Percentiles rank a stretch among this genome's conserved stretches.
Conservation (phyloP, 1,140 invertebrate genomes). For the Hydropsyche tenuis region DNA sequence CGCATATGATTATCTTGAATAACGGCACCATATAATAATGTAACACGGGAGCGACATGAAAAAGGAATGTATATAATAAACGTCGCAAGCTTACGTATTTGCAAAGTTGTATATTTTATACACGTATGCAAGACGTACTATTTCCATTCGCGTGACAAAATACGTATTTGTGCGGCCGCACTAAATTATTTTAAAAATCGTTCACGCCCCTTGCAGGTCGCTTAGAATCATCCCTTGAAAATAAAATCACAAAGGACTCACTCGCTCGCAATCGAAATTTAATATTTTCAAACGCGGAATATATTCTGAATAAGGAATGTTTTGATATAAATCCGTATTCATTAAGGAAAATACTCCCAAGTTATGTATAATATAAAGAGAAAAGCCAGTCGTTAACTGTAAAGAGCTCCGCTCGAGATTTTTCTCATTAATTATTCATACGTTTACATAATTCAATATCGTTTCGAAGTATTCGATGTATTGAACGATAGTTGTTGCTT, state of each 20-base stretch:
- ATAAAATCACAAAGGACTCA: no score
- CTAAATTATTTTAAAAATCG: constrained; percentile 21
- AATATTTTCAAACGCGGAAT: neutral
- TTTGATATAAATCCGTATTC: no score
- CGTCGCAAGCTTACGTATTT: constrained; percentile 3
- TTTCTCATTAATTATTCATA: no score
- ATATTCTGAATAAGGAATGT: no score
- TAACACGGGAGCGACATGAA: constrained; percentile 14
- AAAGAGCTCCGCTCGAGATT: no score
- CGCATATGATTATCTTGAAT: constrained; percentile 29
- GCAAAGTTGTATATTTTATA: neutral
- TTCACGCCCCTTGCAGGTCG: neutral
- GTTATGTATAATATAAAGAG: no score
- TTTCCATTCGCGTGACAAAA: constrained; percentile 24
- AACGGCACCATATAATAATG: constrained; percentile 21
- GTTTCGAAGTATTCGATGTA: no score
- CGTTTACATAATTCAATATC: no score
- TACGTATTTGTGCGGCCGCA: neutral
- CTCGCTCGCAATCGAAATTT: neutral
- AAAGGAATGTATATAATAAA: constrained; percentile 5
- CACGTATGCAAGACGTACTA: neutral
- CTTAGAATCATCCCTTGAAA: neutral
- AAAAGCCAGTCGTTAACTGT: no score
- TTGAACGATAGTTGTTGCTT: no score
- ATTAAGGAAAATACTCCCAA: no score